These are phyloP conservation scores for Sinohyriopsis cumingii DNA, from an alignment of 2,888 invertebrate species.

Conservation along the genomic window DNA sequence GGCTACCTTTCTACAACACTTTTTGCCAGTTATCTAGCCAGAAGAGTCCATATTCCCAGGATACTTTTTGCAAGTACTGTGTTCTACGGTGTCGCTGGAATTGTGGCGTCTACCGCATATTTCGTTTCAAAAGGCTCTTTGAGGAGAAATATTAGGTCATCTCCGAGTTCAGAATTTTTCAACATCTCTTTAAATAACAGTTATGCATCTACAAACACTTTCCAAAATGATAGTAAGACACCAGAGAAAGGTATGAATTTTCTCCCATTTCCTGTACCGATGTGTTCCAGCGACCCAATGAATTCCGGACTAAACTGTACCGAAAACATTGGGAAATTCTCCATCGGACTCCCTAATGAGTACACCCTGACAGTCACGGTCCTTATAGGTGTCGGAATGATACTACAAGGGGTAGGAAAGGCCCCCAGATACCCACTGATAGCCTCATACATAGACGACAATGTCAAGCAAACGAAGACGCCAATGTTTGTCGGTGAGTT, in stretches of 20 bases:
- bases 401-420: constrained; percentile 18
- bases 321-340: no score
- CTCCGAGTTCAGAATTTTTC: no score
- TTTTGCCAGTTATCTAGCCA: constrained; percentile 40
- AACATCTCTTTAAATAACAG: no score
- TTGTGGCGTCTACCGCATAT: constrained; percentile 35
- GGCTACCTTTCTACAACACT: constrained; percentile 50
- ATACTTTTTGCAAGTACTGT: constrained; percentile 28
- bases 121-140: constrained; percentile 25
- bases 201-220: no score
- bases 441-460: constrained; percentile 14
- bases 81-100: constrained; percentile 38
- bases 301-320: no score
- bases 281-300: no score
- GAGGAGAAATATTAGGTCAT: no score
- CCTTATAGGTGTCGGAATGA: constrained; percentile 13
- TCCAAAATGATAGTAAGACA: no score
- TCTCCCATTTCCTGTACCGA: no score
- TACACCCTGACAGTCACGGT: neutral
- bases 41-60: constrained; percentile 42
- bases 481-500: constrained; percentile 17
- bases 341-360: no score
- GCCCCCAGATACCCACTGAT: constrained; percentile 7
- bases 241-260: no score
- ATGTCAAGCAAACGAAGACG: constrained; percentile 13